Evolutionary conservation across 2,113 vertebrate genomes (phyloP).

Genomic region (Coptodon rendalli): DNA sequence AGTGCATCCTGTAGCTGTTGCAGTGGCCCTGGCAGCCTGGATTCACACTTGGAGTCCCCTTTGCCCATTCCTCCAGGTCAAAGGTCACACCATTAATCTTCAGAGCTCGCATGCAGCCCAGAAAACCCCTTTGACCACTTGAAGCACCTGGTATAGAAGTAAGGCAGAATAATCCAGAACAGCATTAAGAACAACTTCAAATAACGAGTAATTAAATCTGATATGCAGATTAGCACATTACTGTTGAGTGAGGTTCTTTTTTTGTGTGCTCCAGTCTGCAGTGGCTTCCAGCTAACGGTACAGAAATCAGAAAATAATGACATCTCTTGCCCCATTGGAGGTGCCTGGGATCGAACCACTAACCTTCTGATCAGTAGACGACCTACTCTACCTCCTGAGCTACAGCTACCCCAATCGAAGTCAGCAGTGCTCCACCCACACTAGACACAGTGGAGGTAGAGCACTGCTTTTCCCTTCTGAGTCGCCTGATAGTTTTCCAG

Average conservation of each 20-base stretch:
- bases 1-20: conserved; percentile 83
- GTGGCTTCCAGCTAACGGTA: not conserved
- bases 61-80: conserved; percentile 87
- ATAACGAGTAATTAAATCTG: not conserved
- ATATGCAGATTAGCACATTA: not conserved
- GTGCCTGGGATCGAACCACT: fast-evolving
- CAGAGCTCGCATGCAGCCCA: conserved; percentile 91
- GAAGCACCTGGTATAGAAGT: conserved; percentile 77
- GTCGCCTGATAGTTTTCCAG: not conserved
- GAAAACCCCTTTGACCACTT: conserved; percentile 86
- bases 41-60: conserved; percentile 81
- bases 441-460: not conserved
- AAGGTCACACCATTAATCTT: conserved; percentile 86
- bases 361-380: fast-evolving
- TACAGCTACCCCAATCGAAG: not conserved
- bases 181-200: not conserved
- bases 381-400: not conserved
- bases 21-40: conserved; percentile 93
- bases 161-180: not conserved
- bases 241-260: not conserved
- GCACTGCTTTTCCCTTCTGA: not conserved
- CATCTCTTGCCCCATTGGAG: not conserved
- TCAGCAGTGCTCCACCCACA: not conserved
- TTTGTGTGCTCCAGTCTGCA: fast-evolving
- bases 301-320: not conserved